Conservation (phyloP, 2,888 invertebrate genomes). For the Tachina lurida region DNA sequence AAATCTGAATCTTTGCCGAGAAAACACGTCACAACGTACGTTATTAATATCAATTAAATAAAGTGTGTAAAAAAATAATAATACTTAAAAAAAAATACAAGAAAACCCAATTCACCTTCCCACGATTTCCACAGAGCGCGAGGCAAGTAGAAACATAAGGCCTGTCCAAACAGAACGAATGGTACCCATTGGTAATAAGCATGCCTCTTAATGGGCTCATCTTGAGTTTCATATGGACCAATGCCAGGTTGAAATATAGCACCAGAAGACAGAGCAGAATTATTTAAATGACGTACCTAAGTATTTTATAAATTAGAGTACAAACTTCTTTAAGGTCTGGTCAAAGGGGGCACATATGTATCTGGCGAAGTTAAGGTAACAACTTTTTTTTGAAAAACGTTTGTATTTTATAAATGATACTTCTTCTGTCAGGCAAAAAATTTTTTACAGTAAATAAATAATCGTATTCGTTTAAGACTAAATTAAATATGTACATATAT, state of each 20-base stretch:
- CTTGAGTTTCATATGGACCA: conserved; percentile 86
- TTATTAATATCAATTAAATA: not conserved
- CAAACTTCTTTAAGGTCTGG: not conserved
- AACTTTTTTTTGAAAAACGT: too few relatives aligned
- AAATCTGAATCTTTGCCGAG: too few relatives aligned
- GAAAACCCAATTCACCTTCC: conserved; percentile 84
- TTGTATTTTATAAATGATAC: too few relatives aligned
- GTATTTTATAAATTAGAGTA: not conserved
- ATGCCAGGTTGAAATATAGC: conserved; percentile 91
- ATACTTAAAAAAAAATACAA: not conserved
- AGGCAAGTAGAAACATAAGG: conserved; percentile 91
- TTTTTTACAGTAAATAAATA: too few relatives aligned
- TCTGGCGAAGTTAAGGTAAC: not conserved
- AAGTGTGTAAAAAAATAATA: too few relatives aligned
- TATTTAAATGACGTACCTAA: conserved; percentile 88
- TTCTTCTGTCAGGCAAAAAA: too few relatives aligned
- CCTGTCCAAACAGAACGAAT: conserved; percentile 91
- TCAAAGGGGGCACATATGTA: not conserved
- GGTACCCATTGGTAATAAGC: conserved; percentile 99
- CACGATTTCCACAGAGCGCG: conserved; percentile 92
- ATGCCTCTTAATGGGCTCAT: conserved; percentile 87
- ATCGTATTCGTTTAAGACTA: too few relatives aligned
- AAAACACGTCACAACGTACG: too few relatives aligned
- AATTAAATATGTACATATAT: too few relatives aligned
- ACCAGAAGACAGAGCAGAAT: conserved; percentile 85